A percentile compares a stretch with the other conserved stretches of the same genome.
These are phyloP conservation scores for Halocynthia roretzi DNA, from an alignment of 23 tunicate species.

Conservation along the genomic window DNA sequence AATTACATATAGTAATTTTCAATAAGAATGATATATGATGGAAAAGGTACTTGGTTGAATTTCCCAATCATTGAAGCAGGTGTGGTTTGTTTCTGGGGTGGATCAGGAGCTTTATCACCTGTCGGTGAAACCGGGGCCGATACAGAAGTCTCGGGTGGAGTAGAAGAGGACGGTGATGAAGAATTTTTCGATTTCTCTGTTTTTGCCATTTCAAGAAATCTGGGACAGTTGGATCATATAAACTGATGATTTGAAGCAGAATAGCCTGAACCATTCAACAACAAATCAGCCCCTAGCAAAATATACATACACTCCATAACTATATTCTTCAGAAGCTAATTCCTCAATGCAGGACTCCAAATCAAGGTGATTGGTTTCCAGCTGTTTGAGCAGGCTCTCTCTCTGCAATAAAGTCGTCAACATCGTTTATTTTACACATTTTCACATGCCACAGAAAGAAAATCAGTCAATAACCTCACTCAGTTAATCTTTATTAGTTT, in stretches of 20 bases:
- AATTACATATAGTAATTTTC: background rate
- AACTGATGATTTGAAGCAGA: too few relatives aligned
- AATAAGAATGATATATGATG: background rate
- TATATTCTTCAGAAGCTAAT: conserved; percentile 61
- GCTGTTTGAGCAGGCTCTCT: conserved; percentile 84
- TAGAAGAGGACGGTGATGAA: background rate
- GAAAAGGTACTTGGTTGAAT: background rate
- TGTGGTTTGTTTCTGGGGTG: too few relatives aligned
- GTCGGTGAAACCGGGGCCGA: background rate
- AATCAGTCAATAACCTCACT: too few relatives aligned
- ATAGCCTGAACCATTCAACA: too few relatives aligned
- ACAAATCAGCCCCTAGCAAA: too few relatives aligned
- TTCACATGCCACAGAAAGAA: background rate
- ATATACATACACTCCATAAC: conserved; percentile 20
- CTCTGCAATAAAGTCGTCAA: conserved; percentile 17
- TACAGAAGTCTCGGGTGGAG: background rate
- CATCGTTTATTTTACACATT: background rate
- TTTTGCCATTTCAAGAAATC: background rate
- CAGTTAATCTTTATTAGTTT: too few relatives aligned
- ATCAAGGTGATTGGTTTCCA: conserved; percentile 80
- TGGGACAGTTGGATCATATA: background rate
- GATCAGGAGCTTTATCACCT: too few relatives aligned
- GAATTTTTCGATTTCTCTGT: background rate
- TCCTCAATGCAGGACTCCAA: conserved; percentile 89
- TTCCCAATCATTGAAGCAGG: too few relatives aligned